A percentile compares a stretch with the other conserved stretches of the same genome.
Evolutionary conservation across 2,113 vertebrate species (phyloP).

Genomic region (Eulacestoma nigropectus): DNA sequence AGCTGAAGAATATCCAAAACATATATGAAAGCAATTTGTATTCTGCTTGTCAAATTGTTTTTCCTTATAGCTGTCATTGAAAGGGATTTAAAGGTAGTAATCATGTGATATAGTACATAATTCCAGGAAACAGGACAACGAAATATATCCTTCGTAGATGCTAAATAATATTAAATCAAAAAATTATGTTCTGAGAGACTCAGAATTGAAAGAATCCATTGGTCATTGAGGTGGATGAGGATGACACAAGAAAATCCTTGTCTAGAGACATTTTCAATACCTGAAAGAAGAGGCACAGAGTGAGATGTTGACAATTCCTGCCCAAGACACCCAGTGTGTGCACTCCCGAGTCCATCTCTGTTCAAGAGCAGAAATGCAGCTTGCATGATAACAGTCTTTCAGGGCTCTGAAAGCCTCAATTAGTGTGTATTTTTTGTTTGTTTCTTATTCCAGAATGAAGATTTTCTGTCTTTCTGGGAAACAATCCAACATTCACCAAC

Average conservation of each 20-base stretch:
- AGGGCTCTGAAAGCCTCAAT: neutral
- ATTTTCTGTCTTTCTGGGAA: neutral
- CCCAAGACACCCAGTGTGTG: neutral
- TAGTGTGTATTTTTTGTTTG: neutral
- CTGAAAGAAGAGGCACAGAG: neutral
- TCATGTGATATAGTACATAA: neutral
- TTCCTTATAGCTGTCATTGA: neutral
- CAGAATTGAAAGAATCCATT: neutral
- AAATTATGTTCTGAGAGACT: neutral
- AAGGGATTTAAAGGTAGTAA: neutral
- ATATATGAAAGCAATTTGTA: neutral
- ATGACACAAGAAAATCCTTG: neutral
- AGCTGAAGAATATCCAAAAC: neutral
- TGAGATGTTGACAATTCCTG: neutral
- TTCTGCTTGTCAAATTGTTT: conserved; percentile 5
- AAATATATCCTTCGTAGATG: neutral
- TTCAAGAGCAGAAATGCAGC: neutral
- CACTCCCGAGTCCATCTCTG: neutral
- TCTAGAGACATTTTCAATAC: neutral
- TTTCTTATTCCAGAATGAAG: neutral
- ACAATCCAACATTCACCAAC: neutral
- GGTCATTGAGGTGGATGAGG: neutral
- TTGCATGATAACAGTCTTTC: neutral
- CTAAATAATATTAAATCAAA: neutral
- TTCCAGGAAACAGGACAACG: neutral